Conservation (phyloP, 2,888 invertebrate genomes). For the Phania funesta region DNA sequence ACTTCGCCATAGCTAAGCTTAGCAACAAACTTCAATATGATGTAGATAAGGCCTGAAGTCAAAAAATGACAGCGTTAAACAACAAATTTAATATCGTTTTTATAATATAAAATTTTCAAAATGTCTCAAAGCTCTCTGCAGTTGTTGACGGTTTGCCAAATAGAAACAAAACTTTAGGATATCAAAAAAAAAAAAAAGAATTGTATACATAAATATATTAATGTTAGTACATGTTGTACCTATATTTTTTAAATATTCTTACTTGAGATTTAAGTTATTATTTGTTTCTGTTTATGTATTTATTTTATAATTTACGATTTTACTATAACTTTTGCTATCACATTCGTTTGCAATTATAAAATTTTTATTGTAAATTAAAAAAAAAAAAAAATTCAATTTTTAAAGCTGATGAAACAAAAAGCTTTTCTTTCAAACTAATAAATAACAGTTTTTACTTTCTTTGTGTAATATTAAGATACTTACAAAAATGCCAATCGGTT, state of each 20-base stretch:
- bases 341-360: conserved; percentile 65
- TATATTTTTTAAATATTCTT: not conserved
- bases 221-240: no score
- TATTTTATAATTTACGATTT: conserved; percentile 47
- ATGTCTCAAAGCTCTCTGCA: not conserved
- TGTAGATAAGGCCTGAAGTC: not conserved
- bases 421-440: conserved; percentile 36
- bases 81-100: not conserved
- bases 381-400: conserved; percentile 57
- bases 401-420: conserved; percentile 59
- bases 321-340: conserved; percentile 64
- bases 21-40: conserved; percentile 32
- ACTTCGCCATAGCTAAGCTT: conserved; percentile 57
- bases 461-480: not conserved
- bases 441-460: conserved; percentile 21
- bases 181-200: not conserved
- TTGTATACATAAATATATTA: not conserved
- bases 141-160: not conserved
- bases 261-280: not conserved
- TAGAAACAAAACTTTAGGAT: not conserved
- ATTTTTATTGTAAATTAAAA: conserved; percentile 56
- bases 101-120: conserved; percentile 4
- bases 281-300: conserved; percentile 3
- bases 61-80: not conserved
- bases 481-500: not conserved